Conservation (phyloP, 2,888 invertebrate genomes). For the Eristalinus aeneus region DNA sequence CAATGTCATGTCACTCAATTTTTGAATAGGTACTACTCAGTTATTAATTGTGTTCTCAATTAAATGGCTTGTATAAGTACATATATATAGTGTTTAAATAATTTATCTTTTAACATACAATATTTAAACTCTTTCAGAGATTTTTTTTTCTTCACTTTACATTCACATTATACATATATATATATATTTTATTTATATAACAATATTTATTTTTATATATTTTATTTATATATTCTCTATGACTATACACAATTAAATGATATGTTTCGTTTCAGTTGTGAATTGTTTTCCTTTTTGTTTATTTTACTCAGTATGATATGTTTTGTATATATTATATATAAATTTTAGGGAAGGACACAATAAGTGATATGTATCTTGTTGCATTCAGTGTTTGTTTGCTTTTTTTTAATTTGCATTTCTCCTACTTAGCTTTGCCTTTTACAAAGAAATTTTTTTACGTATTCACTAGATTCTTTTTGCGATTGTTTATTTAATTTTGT, state of each 20-base stretch:
- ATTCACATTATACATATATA: conserved; percentile 65
- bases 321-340: conserved; percentile 51
- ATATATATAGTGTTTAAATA: conserved; percentile 52
- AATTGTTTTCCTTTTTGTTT: conserved; percentile 21
- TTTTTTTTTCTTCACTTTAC: conserved; percentile 55
- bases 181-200: conserved; percentile 63
- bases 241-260: conserved; percentile 75
- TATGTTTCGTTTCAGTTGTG: conserved; percentile 74
- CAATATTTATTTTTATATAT: conserved; percentile 69
- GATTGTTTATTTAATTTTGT: background rate
- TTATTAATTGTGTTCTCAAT: conserved; percentile 18
- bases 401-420: conserved; percentile 35
- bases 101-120: conserved; percentile 45
- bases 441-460: background rate
- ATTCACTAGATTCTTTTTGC: background rate
- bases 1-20: conserved; percentile 1
- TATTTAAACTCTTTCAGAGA: conserved; percentile 51
- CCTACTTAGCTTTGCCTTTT: background rate
- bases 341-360: conserved; percentile 66
- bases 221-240: conserved; percentile 70
- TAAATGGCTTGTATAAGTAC: conserved; percentile 8
- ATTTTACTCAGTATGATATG: conserved; percentile 36
- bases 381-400: conserved; percentile 4
- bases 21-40: conserved; percentile 51
- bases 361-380: conserved; percentile 65